Conservation (phyloP, 2,797 vertebrate species). For the Neosilurus mollespiculum region DNA sequence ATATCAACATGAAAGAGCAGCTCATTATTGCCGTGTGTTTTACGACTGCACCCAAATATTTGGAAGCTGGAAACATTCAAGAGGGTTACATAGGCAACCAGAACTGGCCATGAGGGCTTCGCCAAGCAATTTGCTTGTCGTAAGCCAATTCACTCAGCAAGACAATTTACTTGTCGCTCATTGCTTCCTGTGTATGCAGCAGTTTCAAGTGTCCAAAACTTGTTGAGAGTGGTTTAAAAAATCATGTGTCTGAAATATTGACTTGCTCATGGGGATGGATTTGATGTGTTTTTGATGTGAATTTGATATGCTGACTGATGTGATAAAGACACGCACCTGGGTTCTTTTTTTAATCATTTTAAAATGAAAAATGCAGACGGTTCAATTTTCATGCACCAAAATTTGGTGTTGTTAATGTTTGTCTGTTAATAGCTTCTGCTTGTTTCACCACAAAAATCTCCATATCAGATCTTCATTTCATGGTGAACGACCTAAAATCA, state of each 20-base stretch:
- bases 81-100: too few species aligned
- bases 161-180: too few species aligned
- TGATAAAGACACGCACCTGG: not conserved
- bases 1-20: too few species aligned
- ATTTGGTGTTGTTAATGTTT: not conserved
- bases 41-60: too few species aligned
- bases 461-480: not conserved
- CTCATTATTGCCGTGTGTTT: too few species aligned
- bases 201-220: not conserved
- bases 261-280: not conserved
- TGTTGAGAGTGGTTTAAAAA: not conserved
- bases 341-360: not conserved
- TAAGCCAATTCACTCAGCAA: too few species aligned
- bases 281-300: not conserved
- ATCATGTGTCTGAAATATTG: not conserved
- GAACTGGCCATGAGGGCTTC: too few species aligned
- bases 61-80: too few species aligned
- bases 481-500: not conserved
- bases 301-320: not conserved
- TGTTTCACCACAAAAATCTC: not conserved
- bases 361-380: not conserved
- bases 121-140: too few species aligned
- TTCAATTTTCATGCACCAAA: too few species aligned
- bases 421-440: too few species aligned
- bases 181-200: not conserved